These are phyloP conservation scores for Phylloscopus trochiloides DNA, from an alignment of 2,113 vertebrate species.

Conservation along the genomic window DNA sequence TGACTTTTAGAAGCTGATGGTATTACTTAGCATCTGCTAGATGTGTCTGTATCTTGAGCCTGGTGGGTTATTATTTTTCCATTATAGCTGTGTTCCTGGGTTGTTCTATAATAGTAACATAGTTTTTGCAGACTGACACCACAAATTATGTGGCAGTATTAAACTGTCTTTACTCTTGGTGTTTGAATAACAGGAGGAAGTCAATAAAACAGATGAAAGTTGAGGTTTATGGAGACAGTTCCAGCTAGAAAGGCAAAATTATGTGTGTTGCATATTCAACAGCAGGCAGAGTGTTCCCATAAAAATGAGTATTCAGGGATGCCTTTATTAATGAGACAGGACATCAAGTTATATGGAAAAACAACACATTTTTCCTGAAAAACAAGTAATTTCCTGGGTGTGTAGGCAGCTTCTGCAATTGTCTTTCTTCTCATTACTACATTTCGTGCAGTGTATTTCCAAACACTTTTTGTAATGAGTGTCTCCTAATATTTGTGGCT, in stretches of 20 bases:
- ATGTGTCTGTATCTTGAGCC: neutral
- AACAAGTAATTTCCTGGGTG: neutral
- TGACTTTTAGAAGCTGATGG: neutral
- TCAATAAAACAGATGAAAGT: neutral
- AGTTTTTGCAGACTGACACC: neutral
- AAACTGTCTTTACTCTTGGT: neutral
- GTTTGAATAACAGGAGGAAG: neutral
- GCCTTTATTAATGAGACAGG: neutral
- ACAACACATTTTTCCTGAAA: neutral
- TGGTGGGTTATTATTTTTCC: neutral
- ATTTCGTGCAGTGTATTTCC: neutral
- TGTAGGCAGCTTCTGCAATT: neutral
- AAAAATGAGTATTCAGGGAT: neutral
- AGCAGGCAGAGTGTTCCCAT: neutral
- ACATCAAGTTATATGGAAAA: neutral
- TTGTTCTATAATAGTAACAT: neutral
- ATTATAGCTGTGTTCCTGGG: neutral
- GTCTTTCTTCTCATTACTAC: neutral
- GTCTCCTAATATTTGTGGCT: neutral
- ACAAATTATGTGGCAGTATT: neutral
- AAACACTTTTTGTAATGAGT: neutral
- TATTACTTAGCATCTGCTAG: neutral
- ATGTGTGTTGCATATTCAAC: neutral
- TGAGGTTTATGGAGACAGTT: neutral
- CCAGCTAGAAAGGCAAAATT: neutral